These are phyloP conservation scores for Tipula lateralis DNA, from an alignment of 2,888 invertebrate genomes.

Conservation along the genomic window DNA sequence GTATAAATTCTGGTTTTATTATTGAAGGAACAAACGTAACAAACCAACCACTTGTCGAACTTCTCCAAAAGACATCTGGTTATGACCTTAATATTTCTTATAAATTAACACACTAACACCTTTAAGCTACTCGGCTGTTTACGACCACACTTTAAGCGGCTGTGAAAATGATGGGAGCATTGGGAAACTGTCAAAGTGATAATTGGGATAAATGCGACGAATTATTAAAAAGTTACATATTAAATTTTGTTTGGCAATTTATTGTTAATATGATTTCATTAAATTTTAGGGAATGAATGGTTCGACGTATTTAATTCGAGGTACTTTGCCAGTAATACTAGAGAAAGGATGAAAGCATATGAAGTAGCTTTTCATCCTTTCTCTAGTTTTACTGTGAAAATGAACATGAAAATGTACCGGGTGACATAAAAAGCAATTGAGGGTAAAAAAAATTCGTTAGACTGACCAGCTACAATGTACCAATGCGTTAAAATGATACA, in stretches of 20 bases:
- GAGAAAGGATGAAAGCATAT: constrained; percentile 36
- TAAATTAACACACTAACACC: background rate
- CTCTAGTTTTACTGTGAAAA: too few species aligned
- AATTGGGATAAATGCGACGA: constrained; percentile 35
- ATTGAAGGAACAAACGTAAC: background rate
- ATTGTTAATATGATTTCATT: background rate
- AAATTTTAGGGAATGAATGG: constrained; percentile 36
- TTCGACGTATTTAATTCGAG: constrained; percentile 37
- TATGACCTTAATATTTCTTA: constrained; percentile 6
- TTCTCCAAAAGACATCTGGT: background rate
- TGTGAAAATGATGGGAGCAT: constrained; percentile 34
- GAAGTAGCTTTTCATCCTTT: too few species aligned
- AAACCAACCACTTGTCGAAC: background rate
- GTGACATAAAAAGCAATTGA: too few species aligned
- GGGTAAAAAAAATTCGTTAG: too few species aligned
- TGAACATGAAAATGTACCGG: too few species aligned
- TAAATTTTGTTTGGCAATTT: background rate
- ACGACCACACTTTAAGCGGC: constrained; percentile 36
- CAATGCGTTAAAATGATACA: too few species aligned
- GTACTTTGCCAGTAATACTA: constrained; percentile 34
- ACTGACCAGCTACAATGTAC: too few species aligned
- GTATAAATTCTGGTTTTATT: background rate
- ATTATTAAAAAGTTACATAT: constrained; percentile 35
- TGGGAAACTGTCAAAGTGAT: constrained; percentile 33
- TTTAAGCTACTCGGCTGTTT: constrained; percentile 37